Evolutionary conservation across 1,140 invertebrate species (phyloP), one percentile per base, ranked within the genome.

Genomic region (Eurosta solidaginis): DNA sequence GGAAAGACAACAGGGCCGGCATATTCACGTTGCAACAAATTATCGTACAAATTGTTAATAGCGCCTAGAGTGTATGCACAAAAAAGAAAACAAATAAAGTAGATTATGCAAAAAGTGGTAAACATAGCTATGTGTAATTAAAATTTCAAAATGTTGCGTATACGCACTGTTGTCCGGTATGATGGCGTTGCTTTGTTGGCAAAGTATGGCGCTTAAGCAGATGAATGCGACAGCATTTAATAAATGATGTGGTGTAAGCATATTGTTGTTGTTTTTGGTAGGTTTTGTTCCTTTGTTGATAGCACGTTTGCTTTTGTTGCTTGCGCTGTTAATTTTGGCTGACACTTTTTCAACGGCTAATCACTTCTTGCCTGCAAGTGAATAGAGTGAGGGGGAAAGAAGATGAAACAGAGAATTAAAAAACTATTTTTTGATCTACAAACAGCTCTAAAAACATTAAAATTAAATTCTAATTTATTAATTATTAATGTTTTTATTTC

Each of bases 11-110:
- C 79, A 2, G 86, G 86, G 0, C 83, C 86, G 33, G 85, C 82
- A 74, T 88, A 87, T 79, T 88, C 87, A 17, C 85, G 83, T 77
- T 88, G 86, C 42, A 88, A 79, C 29, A 88, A 54, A 76, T 83
- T 87, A 25, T 88, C 83, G 73, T 88, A 88, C 0, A 88, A 79
- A 74, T 81, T 84, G 78, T 76, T 83, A 14, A 87, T 81, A 9
- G 84, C 77, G 75, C 80, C 83, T 74, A 29, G 45, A 47, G 45
- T 47, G 12, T 47, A 17, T 2, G 45, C 14, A n/a, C 27, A 7
- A 44, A 3, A 10, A 22, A 5, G 22, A 76, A 59, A 59, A 59
- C 20, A 22, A 59, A 20, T 3, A 27, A 9, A 29, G 12, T 33
- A 7, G 2, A 40, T 25, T 74, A 25, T 73, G 33, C 22, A 17